Conservation (phyloP, 2,888 invertebrate genomes). For the Noctua janthina region DNA sequence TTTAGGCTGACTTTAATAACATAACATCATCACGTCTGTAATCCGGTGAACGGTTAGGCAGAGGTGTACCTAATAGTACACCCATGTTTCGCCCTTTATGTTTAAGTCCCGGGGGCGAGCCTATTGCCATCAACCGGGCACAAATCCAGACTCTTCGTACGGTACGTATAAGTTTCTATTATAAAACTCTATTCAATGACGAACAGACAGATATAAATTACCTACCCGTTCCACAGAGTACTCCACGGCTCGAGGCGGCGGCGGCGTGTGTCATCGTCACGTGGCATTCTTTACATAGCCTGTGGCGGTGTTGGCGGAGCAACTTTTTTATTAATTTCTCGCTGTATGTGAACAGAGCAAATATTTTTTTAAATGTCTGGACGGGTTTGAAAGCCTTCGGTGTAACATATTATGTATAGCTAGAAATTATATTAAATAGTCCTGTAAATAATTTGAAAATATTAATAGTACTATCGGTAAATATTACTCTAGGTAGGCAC, state of each 20-base stretch:
- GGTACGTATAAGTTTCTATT: background rate
- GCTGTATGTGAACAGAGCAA: background rate
- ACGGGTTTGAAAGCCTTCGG: background rate
- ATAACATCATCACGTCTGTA: too few relatives aligned
- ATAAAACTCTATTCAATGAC: background rate
- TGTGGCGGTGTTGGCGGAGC: background rate
- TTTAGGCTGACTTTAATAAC: background rate
- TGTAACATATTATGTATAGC: background rate
- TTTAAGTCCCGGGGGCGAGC: too few relatives aligned
- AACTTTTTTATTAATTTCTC: slow-evolving; percentile 5
- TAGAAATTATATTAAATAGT: too few relatives aligned
- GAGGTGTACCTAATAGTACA: too few relatives aligned
- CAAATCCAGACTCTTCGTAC: too few relatives aligned
- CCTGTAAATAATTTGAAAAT: too few relatives aligned
- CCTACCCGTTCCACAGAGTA: too few relatives aligned
- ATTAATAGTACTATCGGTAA: background rate
- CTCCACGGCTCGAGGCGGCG: background rate
- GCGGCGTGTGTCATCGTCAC: slow-evolving; percentile 26
- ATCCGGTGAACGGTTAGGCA: too few relatives aligned
- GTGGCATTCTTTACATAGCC: slow-evolving; percentile 19
- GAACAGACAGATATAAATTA: background rate
- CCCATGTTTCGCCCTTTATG: too few relatives aligned
- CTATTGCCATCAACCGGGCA: too few relatives aligned
- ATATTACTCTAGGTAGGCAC: background rate
- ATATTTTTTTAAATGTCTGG: background rate